Base-by-base conservation (phyloP, 2,888 invertebrate species). In the Aleiodes testaceus region DNA sequence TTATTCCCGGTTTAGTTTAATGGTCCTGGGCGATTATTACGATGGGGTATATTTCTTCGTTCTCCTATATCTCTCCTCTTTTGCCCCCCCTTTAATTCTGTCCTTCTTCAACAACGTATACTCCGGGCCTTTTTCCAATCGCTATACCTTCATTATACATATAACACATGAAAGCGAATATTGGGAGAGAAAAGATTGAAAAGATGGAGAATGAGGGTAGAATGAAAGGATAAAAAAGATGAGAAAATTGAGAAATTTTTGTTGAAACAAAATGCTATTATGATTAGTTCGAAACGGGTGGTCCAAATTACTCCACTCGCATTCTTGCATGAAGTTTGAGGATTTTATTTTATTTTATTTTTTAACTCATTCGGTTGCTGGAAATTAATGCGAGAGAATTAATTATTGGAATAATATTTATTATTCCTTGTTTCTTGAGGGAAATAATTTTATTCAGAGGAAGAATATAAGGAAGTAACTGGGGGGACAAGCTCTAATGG, bases 1-100 rank as follows among this genome's bases (percentile, higher is more conserved):
- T 87, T 87, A 87, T 87, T 87, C 87, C 83, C 84, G 85, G 85
- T 87, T 87, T 85, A 86, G 87, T 87, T 87, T 87, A 87, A 87
- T 87, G 85, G 86, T 85, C 83, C 80, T 79, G 83, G 84, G 82
- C 85, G 87, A 87, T 87, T 87, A 87, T 87, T 85, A 87, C 85
- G 74, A 83, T 82, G 81, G 79, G 78, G 82, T 36, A 36, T 36
- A 36, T 36, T 36, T 36, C 36, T 36, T 36, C 36, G 36, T 36
- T 36, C 36, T 36, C 36, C 79, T 79, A 80, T 80, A 79, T 78
- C 64, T 70, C 53, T 64, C 44, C 49, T 73, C 59, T 61, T 69
- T 53, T 74, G 47, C 47, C 74, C 67, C 70, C 53, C 53, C 53
- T 63, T 69, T 30, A 11, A 9, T 36, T 7, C 36, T 36, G 36